These are phyloP conservation scores for Poecilia gillii DNA, from an alignment of 2,797 vertebrate genomes.

Conservation along the genomic window DNA sequence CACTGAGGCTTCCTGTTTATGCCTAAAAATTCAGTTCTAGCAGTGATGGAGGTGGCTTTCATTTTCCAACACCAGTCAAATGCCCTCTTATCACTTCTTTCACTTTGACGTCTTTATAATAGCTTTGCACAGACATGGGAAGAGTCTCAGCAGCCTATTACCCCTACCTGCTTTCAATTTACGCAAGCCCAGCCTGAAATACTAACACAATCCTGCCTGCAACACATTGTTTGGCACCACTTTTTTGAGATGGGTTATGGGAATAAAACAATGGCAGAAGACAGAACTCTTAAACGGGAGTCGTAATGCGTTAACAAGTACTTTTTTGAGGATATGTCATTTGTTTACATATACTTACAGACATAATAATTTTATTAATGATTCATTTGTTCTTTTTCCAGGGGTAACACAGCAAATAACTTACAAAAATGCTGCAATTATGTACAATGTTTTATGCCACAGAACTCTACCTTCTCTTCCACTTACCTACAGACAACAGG, in stretches of 20 bases:
- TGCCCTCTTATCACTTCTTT: constrained; percentile 57
- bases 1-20: constrained; percentile 42
- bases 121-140: constrained; percentile 51
- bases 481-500: background rate
- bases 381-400: background rate
- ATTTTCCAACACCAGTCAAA: constrained; percentile 46
- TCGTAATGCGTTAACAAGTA: background rate
- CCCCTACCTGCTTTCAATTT: constrained; percentile 56
- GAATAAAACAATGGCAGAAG: background rate
- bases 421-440: background rate
- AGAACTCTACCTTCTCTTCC: background rate
- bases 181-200: constrained; percentile 35
- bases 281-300: background rate
- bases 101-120: constrained; percentile 60
- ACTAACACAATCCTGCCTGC: constrained; percentile 17
- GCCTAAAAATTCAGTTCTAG: constrained; percentile 49
- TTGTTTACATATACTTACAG: background rate
- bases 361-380: background rate
- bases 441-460: background rate
- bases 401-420: background rate
- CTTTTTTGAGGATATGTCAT: background rate
- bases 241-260: constrained; percentile 14
- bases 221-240: background rate
- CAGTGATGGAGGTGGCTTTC: constrained; percentile 49
- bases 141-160: constrained; percentile 56